These are phyloP conservation scores for Dryocosmus kuriphilus DNA, from an alignment of 2,888 invertebrate species.

Conservation along the genomic window DNA sequence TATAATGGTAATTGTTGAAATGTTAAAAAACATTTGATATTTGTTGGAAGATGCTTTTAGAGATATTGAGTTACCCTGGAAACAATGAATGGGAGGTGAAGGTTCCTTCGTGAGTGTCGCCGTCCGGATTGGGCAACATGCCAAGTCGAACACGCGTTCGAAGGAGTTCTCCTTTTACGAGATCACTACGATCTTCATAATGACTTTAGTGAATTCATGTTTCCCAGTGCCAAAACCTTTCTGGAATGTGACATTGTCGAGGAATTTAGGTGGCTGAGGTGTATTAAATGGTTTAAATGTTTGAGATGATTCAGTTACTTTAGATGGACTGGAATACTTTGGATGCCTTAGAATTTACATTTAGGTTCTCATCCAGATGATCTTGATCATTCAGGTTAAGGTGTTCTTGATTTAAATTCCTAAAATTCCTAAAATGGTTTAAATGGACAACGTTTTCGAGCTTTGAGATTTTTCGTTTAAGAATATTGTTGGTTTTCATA, in stretches of 20 bases:
- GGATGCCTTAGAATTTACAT: neutral
- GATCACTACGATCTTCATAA: neutral
- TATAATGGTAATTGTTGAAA: too few species aligned
- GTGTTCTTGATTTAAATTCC: neutral
- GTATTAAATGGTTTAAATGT: neutral
- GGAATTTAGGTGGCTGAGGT: neutral
- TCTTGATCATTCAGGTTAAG: too few species aligned
- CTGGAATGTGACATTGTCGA: neutral
- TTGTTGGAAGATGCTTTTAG: neutral
- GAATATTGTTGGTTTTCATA: too few species aligned
- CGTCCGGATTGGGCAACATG: slow-evolving; percentile 15
- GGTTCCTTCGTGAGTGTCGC: slow-evolving; percentile 30
- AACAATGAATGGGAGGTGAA: slow-evolving; percentile 39
- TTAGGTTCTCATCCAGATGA: neutral
- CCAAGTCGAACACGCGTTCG: slow-evolving; percentile 15
- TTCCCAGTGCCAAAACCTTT: neutral
- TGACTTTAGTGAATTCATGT: neutral
- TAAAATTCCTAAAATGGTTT: too few species aligned
- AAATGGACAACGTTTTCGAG: too few species aligned
- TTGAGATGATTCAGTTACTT: neutral
- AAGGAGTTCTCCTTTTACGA: slow-evolving; percentile 12
- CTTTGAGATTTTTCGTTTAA: too few species aligned
- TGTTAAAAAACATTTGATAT: too few species aligned
- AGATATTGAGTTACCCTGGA: slow-evolving; percentile 9
- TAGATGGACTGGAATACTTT: neutral